A percentile compares a stretch with the other conserved stretches of the same genome.
Evolutionary conservation across 2,888 invertebrate species (phyloP).

Genomic region (Lissocephala sabroskyi): DNA sequence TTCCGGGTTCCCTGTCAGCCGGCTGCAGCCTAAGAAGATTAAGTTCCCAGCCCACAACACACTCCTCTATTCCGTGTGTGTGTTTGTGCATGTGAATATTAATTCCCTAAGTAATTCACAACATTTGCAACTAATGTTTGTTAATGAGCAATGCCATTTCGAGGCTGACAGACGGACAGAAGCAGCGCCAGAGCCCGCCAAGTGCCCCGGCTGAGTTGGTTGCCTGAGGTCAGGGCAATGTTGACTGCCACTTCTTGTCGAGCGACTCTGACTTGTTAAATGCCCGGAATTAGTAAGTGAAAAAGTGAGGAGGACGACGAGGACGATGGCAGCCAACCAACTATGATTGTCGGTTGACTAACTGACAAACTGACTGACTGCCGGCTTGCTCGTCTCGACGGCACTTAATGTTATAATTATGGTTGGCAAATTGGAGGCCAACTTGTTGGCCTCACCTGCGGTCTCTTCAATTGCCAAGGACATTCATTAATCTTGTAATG

Average conservation of each 20-base stretch:
- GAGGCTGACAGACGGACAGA: too few species aligned
- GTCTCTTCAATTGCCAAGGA: conserved; percentile 19
- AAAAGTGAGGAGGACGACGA: conserved; percentile 43
- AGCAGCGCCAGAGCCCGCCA: too few species aligned
- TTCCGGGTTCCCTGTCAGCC: conserved; percentile 22
- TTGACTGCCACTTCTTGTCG: conserved; percentile 16
- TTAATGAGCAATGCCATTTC: conserved; percentile 45
- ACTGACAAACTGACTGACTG: too few species aligned
- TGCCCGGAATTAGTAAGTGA: conserved; percentile 44
- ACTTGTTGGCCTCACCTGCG: conserved; percentile 24
- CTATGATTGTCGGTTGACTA: too few species aligned
- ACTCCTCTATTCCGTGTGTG: conserved; percentile 7
- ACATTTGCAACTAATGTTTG: conserved; percentile 66
- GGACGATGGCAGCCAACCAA: conserved; percentile 4
- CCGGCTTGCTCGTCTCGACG: too few species aligned
- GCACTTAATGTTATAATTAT: conserved; percentile 61
- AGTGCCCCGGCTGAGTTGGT: too few species aligned
- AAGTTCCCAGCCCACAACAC: too few species aligned
- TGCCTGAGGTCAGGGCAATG: conserved; percentile 47
- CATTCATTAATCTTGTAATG: conserved; percentile 46
- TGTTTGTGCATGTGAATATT: conserved; percentile 54
- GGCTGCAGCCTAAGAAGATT: conserved; percentile 34
- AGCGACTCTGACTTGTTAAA: conserved; percentile 36
- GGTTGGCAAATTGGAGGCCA: conserved; percentile 39
- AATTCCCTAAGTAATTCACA: conserved; percentile 65